Conservation (phyloP, 2,113 vertebrate species). For the Taxidea taxus region DNA sequence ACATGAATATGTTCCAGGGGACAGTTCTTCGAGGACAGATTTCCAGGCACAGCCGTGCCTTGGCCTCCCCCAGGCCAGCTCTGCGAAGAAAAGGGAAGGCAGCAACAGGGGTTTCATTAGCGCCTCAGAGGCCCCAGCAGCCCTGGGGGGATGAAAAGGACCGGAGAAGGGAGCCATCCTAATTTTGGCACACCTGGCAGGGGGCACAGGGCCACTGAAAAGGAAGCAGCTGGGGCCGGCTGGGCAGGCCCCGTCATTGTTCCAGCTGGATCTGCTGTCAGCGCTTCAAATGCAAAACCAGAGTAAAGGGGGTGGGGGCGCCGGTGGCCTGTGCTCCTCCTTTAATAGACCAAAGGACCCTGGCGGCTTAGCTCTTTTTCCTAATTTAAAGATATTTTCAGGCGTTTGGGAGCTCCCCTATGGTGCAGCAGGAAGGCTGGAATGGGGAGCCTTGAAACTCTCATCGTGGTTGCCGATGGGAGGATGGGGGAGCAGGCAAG, state of each 20-base stretch:
- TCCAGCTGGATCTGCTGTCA: slow-evolving; percentile 20
- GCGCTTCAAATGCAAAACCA: slow-evolving; percentile 65
- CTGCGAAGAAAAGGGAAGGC: not conserved
- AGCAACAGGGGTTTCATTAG: slow-evolving; percentile 53
- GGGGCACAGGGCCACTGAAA: slow-evolving; percentile 53
- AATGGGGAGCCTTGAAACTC: slow-evolving; percentile 51
- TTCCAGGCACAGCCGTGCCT: not conserved
- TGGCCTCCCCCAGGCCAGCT: not conserved
- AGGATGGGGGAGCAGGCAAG: not conserved
- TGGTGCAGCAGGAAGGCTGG: slow-evolving; percentile 65
- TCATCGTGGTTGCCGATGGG: not conserved
- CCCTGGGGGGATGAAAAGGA: slow-evolving; percentile 61
- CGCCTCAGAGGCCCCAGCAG: slow-evolving; percentile 9
- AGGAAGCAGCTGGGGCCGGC: slow-evolving; percentile 60
- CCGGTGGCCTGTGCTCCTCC: slow-evolving; percentile 69
- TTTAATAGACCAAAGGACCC: slow-evolving; percentile 76
- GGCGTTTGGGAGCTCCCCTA: slow-evolving; percentile 68
- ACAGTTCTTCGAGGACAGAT: not conserved
- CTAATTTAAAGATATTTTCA: slow-evolving; percentile 78
- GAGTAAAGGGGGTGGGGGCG: not conserved
- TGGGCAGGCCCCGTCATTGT: slow-evolving; percentile 36
- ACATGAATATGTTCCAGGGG: not conserved
- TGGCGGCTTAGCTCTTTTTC: slow-evolving; percentile 72
- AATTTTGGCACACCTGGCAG: slow-evolving; percentile 70
- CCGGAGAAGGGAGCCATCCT: slow-evolving; percentile 47